Base-by-base conservation (phyloP, 2,888 invertebrate genomes). In the Ommatoiulus sabulosus region DNA sequence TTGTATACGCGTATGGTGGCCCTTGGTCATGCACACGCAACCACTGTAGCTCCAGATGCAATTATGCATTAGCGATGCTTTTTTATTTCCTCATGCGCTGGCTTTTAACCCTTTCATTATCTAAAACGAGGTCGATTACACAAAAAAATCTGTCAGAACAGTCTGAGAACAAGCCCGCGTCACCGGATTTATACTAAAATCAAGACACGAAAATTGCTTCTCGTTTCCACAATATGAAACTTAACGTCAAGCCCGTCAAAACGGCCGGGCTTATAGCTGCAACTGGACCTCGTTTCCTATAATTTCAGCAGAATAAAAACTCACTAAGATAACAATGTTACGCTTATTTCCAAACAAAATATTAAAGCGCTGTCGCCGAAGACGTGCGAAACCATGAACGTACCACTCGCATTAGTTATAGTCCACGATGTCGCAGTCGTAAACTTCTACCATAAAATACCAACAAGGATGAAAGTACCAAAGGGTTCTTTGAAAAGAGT, bases 21-120 rank as follows among this genome's bases (percentile, higher is more conserved):
- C n/a, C n/a, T 48, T 17, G 63, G 63, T 63, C n/a, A 63, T 63
- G 20, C 20, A 17, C 63, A 17, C 63, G 63, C 63, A n/a, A 63
- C 63, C 63, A 63, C 63, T 63, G 15, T n/a, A 63, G n/a, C 17
- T 63, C 63, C 63, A 63, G n/a, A 63, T 63, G 63, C n/a, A 63
- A 63, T 63, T n/a, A 63, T 63, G n/a, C 63, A 63, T 63, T 63
- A 63, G 63, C 63, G 63, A 63, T 63, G 63, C 63, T 63, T 63
- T 63, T 63, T 63, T 63, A 63, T 63, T 63, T 63, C 63, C 63
- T 63, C 63, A n/a, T 63, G 63, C 63, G 63, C 63, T 63, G 63
- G 63, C 63, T 63, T 63, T 63, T 63, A 63, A 63, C 63, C 63
- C 63, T 63, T 63, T 63, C 63, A 63, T 63, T 63, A 63, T 63